A percentile compares a stretch with the other conserved stretches of the same genome.
phyloP scores from a whole-genome alignment of 2,888 invertebrate species.

The Oeneis ivallda region DNA sequence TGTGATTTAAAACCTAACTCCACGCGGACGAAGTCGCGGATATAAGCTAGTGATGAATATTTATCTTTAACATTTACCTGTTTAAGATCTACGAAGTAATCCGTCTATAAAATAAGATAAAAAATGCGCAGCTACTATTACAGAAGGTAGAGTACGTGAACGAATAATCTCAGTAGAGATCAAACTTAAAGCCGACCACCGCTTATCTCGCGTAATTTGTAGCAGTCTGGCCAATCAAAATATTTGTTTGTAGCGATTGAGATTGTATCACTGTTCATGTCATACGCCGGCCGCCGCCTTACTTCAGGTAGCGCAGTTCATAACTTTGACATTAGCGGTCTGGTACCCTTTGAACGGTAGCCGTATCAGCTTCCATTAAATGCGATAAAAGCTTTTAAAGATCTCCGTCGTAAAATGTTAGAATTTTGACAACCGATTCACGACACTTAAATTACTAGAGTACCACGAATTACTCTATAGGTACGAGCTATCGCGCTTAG shows the following conservation, averaged over 20 bases:
- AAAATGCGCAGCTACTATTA: neutral
- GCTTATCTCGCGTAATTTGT: slow-evolving; percentile 66
- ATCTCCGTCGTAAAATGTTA: slow-evolving; percentile 26
- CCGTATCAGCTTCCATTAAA: slow-evolving; percentile 20
- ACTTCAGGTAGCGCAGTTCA: slow-evolving; percentile 46
- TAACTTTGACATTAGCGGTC: slow-evolving; percentile 39
- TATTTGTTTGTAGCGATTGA: slow-evolving; percentile 65
- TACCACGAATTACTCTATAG: slow-evolving; percentile 2
- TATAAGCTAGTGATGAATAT: no score
- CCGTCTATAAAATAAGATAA: neutral
- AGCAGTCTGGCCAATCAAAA: slow-evolving; percentile 65
- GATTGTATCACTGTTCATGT: slow-evolving; percentile 65
- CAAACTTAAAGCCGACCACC: slow-evolving; percentile 22
- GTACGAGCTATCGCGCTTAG: neutral
- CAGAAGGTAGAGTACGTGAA: neutral
- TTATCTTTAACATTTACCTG: no score
- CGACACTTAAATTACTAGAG: slow-evolving; percentile 4
- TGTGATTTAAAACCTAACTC: no score
- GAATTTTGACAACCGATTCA: slow-evolving; percentile 18
- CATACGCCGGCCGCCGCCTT: slow-evolving; percentile 58
- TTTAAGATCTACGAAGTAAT: neutral
- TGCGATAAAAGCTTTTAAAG: slow-evolving; percentile 28
- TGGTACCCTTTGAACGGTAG: slow-evolving; percentile 31
- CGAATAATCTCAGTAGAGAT: slow-evolving; percentile 4
- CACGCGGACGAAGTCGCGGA: no score